phyloP scores from a whole-genome alignment of 2,113 vertebrate genomes.

The Boleophthalmus pectinirostris region DNA sequence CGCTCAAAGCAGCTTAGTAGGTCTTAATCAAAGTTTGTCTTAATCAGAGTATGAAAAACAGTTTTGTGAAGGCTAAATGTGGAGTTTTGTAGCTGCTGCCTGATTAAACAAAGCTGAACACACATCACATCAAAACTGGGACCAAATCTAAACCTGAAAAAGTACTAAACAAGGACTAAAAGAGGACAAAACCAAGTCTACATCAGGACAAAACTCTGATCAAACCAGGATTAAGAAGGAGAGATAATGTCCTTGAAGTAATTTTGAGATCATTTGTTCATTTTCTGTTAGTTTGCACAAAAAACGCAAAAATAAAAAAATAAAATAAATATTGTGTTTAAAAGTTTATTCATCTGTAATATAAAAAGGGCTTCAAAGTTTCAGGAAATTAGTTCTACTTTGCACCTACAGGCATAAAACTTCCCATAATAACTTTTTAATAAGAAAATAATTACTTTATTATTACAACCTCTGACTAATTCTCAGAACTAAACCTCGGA shows the following conservation, averaged over 20 bases:
- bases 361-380: not conserved
- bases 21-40: too few species aligned
- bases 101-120: too few species aligned
- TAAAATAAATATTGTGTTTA: not conserved
- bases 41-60: too few species aligned
- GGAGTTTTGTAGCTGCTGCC: too few species aligned
- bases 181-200: not conserved
- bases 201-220: not conserved
- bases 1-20: too few species aligned
- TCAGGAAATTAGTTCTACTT: not conserved
- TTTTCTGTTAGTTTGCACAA: too few species aligned
- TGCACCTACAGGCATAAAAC: not conserved
- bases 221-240: not conserved
- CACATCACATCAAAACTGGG: too few species aligned
- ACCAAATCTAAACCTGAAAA: not conserved
- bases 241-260: too few species aligned
- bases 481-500: too few species aligned
- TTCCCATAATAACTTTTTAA: not conserved
- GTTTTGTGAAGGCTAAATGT: too few species aligned
- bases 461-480: not conserved
- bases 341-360: not conserved
- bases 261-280: too few species aligned
- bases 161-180: not conserved
- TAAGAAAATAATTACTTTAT: not conserved
- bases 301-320: not conserved